phyloP scores from a whole-genome alignment of 35 echinoderm and acorn worm species.

The Apostichopus californicus region DNA sequence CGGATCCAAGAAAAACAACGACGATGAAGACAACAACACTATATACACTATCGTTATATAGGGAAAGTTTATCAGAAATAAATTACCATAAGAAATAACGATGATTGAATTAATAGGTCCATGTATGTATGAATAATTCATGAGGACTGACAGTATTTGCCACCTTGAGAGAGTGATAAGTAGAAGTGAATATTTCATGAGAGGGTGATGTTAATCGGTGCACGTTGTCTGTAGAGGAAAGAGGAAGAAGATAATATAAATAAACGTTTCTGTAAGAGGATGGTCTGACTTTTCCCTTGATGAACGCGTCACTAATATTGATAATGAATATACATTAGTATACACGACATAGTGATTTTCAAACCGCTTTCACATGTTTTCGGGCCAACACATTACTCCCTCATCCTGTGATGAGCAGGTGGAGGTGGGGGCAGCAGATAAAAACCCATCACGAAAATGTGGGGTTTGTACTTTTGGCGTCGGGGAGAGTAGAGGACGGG shows the following conservation, averaged over 20 bases:
- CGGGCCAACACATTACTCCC: too few species aligned
- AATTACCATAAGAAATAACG: not conserved
- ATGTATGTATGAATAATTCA: not conserved
- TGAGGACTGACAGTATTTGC: not conserved
- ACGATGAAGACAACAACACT: not conserved
- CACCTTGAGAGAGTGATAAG: not conserved
- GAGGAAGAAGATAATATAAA: not conserved
- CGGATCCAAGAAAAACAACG: not conserved
- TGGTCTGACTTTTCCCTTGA: not conserved
- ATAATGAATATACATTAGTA: too few species aligned
- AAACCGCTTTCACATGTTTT: too few species aligned
- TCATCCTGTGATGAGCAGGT: too few species aligned
- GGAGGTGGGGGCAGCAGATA: too few species aligned
- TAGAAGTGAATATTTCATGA: not conserved
- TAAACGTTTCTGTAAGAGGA: not conserved
- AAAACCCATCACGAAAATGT: too few species aligned
- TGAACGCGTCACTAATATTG: too few species aligned
- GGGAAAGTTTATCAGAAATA: not conserved
- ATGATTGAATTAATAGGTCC: not conserved
- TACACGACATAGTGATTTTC: too few species aligned
- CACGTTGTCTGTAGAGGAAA: not conserved
- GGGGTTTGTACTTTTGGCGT: too few species aligned
- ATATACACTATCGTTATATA: not conserved
- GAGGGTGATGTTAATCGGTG: not conserved
- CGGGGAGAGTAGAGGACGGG: too few species aligned